Conservation (phyloP, 2,113 vertebrate species). For the Hippocampus comes region DNA sequence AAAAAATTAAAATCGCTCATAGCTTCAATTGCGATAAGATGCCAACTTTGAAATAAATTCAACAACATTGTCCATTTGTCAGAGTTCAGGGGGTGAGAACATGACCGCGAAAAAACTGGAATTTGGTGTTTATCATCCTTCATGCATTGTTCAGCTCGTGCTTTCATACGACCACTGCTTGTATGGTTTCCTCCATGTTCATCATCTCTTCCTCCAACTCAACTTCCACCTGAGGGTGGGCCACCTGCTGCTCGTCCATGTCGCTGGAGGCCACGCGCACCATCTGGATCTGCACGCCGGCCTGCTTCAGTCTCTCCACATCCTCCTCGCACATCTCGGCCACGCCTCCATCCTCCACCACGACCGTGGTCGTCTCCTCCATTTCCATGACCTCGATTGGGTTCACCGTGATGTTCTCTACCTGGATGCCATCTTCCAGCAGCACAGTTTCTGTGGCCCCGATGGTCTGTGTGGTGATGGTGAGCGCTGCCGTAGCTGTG, state of each 20-base stretch:
- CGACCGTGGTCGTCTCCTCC: slow-evolving; percentile 81
- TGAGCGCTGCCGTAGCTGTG: slow-evolving; percentile 66
- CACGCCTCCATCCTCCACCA: slow-evolving; percentile 79
- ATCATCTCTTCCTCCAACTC: slow-evolving; percentile 70
- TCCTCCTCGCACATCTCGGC: slow-evolving; percentile 82
- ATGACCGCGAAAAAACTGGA: not conserved
- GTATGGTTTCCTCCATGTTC: slow-evolving; percentile 46
- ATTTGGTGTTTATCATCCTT: slow-evolving; percentile 27
- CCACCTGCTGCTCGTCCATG: slow-evolving; percentile 45
- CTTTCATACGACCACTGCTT: slow-evolving; percentile 51
- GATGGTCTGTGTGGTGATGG: slow-evolving; percentile 72
- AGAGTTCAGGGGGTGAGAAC: slow-evolving; percentile 9
- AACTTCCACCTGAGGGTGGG: slow-evolving; percentile 80
- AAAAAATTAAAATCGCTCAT: not conserved
- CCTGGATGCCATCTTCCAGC: slow-evolving; percentile 82
- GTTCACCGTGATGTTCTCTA: slow-evolving; percentile 79
- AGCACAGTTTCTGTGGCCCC: slow-evolving; percentile 77
- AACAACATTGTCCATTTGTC: slow-evolving; percentile 13
- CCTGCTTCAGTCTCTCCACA: slow-evolving; percentile 75
- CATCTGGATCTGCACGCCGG: slow-evolving; percentile 71
- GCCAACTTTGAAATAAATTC: slow-evolving; percentile 44
- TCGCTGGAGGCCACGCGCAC: slow-evolving; percentile 59
- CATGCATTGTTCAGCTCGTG: slow-evolving; percentile 34
- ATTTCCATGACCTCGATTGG: slow-evolving; percentile 72
- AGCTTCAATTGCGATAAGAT: not conserved